Evolutionary conservation across 2,113 vertebrate species (phyloP), one percentile per base, ranked within the genome.

Genomic region (Mesoclemmys tuberculata): DNA sequence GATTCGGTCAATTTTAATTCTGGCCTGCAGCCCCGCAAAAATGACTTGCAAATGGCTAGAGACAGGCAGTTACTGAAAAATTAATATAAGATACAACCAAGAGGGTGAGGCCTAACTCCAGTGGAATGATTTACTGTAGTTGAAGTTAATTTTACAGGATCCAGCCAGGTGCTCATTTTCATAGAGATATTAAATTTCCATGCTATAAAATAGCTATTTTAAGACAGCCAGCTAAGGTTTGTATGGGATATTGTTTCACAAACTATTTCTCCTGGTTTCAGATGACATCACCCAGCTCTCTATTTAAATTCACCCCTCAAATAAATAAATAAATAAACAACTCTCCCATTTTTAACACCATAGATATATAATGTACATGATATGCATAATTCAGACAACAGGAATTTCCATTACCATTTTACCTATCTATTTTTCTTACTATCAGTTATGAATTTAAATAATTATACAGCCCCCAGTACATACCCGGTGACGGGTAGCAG

Each of bases 351-450:
- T 87, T 84, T 49, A 84, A 92, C 80, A 31, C 54, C 44, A 26
- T 6, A 19, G 61, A 41, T 82, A 71, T 0, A 8, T 16, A 44
- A 82, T 2, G 35, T 80, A 46, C 1, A 19, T 2, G 7, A 3
- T 64, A 24, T 0, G 0, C 0, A 3, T 0, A 38, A 14, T 3
- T 12, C 27, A n/a, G 41, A 10, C 4, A 2, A 35, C 2, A 77
- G 83, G 8, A 5, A 2, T 5, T 2, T 2, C 1, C 3, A 48
- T 31, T 26, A 1, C 68, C 6, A 2, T 55, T 46, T 24, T 54
- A 80, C 31, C 35, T 58, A 83, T 41, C 24, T 44, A 12, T 35
- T 77, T 78, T 71, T 8, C 21, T 52, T 5, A 0, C 10, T 52
- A 44, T 2, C 4, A 1, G 6, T n/a, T 85, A 44, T 78, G 82